Percentiles rank a stretch among this genome's conserved stretches.
These are phyloP conservation scores for Lithophane ornitopus DNA, from an alignment of 2,888 invertebrate species.

Conservation along the genomic window DNA sequence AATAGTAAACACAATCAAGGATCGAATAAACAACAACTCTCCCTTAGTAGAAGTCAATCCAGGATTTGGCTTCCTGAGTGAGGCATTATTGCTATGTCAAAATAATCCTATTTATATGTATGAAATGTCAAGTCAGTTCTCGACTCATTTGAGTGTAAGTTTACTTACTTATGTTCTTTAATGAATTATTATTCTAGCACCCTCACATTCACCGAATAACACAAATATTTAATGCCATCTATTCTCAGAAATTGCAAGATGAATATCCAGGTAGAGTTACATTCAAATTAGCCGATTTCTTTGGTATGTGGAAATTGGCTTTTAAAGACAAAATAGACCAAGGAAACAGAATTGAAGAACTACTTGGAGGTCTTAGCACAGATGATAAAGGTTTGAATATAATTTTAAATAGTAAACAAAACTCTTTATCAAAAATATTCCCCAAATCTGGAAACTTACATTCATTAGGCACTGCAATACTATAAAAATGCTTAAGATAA, in stretches of 20 bases:
- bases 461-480: neutral
- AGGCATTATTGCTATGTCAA: slow-evolving; percentile 89
- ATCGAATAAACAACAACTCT: slow-evolving; percentile 74
- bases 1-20: slow-evolving; percentile 80
- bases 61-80: slow-evolving; percentile 92
- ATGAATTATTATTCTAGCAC: neutral
- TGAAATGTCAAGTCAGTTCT: slow-evolving; percentile 90
- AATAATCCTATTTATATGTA: slow-evolving; percentile 90
- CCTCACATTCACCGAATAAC: neutral
- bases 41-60: slow-evolving; percentile 93
- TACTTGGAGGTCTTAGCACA: slow-evolving; percentile 89
- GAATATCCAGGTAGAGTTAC: slow-evolving; percentile 82
- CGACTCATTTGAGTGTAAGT: slow-evolving; percentile 83
- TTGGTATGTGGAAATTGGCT: slow-evolving; percentile 89
- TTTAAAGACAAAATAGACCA: slow-evolving; percentile 91
- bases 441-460: neutral
- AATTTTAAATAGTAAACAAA: neutral
- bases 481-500: neutral
- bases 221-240: slow-evolving; percentile 2
- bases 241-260: slow-evolving; percentile 79
- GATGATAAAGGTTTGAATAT: slow-evolving; percentile 84
- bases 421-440: neutral
- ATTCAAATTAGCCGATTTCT: slow-evolving; percentile 90
- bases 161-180: neutral
- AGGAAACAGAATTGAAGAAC: slow-evolving; percentile 87